Conservation (phyloP, 2,797 vertebrate species). For the Heliangelus exortis region DNA sequence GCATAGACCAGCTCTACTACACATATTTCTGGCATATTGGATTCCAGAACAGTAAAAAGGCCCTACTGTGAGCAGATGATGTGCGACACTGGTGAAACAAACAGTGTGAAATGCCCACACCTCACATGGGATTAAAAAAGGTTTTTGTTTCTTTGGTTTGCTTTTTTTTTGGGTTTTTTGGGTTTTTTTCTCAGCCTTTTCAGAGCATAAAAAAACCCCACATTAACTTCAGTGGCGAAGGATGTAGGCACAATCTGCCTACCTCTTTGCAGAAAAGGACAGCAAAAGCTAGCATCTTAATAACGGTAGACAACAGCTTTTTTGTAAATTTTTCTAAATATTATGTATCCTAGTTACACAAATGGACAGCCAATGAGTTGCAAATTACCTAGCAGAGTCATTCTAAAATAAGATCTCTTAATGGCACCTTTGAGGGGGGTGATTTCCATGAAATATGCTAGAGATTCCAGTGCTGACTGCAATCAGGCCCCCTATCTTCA, state of each 20-base stretch:
- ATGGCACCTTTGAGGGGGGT: not conserved
- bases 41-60: conserved; percentile 13
- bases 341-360: not conserved
- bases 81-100: not conserved
- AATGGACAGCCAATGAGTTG: not conserved
- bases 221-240: not conserved
- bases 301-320: not conserved
- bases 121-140: not conserved
- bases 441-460: not conserved
- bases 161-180: too few relatives aligned
- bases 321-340: conserved; percentile 4
- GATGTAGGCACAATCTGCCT: not conserved
- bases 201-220: not conserved
- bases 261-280: not conserved
- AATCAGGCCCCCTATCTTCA: conserved; percentile 7
- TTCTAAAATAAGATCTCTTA: not conserved
- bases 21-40: not conserved
- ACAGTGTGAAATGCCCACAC: not conserved
- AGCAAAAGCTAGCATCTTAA: not conserved
- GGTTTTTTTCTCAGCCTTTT: not conserved
- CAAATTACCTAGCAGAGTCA: not conserved
- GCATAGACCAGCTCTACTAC: not conserved
- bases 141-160: not conserved
- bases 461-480: conserved; percentile 8
- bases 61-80: not conserved